A percentile compares a stretch with the other conserved stretches of the same genome.
Evolutionary conservation across 2,797 vertebrate genomes (phyloP).

Genomic region (Oryzias dopingdopingensis): DNA sequence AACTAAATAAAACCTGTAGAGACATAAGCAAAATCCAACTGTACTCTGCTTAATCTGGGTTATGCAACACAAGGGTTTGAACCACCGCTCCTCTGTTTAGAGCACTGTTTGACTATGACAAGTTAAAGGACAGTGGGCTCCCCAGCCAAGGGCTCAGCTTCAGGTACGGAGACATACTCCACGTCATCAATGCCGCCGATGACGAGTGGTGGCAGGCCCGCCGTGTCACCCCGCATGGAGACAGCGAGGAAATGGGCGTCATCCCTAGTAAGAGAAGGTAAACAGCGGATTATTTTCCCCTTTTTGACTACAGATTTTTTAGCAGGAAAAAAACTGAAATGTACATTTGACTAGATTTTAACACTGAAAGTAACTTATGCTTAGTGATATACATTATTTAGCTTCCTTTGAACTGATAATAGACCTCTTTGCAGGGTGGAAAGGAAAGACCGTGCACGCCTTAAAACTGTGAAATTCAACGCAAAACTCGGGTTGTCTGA

Average conservation of each 20-base stretch:
- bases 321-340: neutral
- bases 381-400: neutral
- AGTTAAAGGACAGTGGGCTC: constrained; percentile 93
- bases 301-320: neutral
- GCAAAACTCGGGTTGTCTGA: constrained; percentile 91
- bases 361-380: neutral
- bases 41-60: too few relatives aligned
- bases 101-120: constrained; percentile 97
- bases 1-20: too few relatives aligned
- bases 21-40: too few relatives aligned
- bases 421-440: constrained; percentile 83
- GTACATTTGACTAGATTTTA: neutral
- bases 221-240: constrained; percentile 87
- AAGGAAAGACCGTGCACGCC: constrained; percentile 91
- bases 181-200: constrained; percentile 95
- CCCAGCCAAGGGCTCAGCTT: constrained; percentile 98
- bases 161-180: constrained; percentile 93
- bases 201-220: constrained; percentile 99
- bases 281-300: constrained; percentile 12
- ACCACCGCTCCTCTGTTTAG: constrained; percentile 56
- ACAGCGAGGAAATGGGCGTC: constrained; percentile 97
- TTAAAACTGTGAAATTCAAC: constrained; percentile 98
- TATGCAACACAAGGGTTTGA: too few relatives aligned
- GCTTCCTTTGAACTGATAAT: neutral
- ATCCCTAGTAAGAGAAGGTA: constrained; percentile 97